phyloP scores from a whole-genome alignment of 2,113 vertebrate genomes.

The Actenoides lindsayi region DNA sequence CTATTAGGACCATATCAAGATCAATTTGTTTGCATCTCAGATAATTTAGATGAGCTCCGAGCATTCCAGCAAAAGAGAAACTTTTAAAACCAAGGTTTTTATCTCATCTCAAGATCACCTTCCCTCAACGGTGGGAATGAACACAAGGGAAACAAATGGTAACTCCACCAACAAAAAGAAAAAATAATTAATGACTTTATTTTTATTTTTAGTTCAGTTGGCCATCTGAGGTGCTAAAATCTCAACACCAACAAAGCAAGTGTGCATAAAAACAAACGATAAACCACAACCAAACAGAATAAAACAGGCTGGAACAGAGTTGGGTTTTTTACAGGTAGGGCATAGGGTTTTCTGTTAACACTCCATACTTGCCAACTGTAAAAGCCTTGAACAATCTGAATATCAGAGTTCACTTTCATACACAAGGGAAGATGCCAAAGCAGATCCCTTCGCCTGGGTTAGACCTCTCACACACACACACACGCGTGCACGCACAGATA shows the following conservation, averaged over 20 bases:
- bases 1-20: neutral
- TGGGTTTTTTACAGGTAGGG: conserved; percentile 50
- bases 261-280: conserved; percentile 53
- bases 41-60: neutral
- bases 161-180: conserved; percentile 35
- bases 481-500: conserved; percentile 19
- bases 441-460: conserved; percentile 30
- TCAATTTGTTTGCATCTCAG: neutral
- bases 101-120: neutral
- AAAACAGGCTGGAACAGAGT: conserved; percentile 42
- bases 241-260: conserved; percentile 60
- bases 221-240: conserved; percentile 60
- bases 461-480: conserved; percentile 18
- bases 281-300: conserved; percentile 47
- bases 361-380: conserved; percentile 31
- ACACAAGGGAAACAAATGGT: neutral
- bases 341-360: neutral
- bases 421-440: conserved; percentile 31
- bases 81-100: neutral
- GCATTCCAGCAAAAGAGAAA: neutral
- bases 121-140: neutral
- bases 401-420: conserved; percentile 57
- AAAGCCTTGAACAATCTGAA: conserved; percentile 48
- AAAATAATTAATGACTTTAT: conserved; percentile 71
- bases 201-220: conserved; percentile 60